Evolutionary conservation across 2,888 invertebrate species (phyloP).

Genomic region (Luperina nickerlii): DNA sequence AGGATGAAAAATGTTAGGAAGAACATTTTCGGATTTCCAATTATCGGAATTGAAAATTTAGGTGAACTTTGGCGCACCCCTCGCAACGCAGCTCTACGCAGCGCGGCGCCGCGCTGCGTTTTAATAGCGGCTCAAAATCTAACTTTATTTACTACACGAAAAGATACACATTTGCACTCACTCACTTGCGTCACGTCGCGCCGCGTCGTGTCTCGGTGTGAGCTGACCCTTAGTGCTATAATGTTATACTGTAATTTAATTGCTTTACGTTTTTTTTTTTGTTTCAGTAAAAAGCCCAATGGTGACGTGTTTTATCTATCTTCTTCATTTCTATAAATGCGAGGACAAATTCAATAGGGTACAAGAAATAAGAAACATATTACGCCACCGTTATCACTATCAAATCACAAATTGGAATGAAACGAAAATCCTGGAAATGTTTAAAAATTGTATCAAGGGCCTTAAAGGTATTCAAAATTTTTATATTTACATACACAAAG

Average conservation of each 20-base stretch:
- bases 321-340: conserved; percentile 85
- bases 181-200: too few species aligned
- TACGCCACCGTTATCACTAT: conserved; percentile 81
- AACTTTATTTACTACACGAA: too few species aligned
- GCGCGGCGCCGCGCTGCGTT: too few species aligned
- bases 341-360: conserved; percentile 80
- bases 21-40: too few species aligned
- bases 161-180: too few species aligned
- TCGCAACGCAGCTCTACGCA: too few species aligned
- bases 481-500: neutral
- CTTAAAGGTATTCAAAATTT: conserved; percentile 75
- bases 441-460: conserved; percentile 76
- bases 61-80: too few species aligned
- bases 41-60: too few species aligned
- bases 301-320: conserved; percentile 83
- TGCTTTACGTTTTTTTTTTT: conserved; percentile 13
- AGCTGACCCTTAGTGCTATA: neutral
- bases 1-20: too few species aligned
- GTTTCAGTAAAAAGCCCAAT: conserved; percentile 84
- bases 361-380: conserved; percentile 77
- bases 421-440: conserved; percentile 80
- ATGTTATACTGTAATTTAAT: neutral
- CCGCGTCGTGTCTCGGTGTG: too few species aligned
- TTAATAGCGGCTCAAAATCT: too few species aligned
- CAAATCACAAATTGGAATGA: conserved; percentile 84